Conservation (phyloP, 2,888 invertebrate genomes). For the Crepidodera aurea region DNA sequence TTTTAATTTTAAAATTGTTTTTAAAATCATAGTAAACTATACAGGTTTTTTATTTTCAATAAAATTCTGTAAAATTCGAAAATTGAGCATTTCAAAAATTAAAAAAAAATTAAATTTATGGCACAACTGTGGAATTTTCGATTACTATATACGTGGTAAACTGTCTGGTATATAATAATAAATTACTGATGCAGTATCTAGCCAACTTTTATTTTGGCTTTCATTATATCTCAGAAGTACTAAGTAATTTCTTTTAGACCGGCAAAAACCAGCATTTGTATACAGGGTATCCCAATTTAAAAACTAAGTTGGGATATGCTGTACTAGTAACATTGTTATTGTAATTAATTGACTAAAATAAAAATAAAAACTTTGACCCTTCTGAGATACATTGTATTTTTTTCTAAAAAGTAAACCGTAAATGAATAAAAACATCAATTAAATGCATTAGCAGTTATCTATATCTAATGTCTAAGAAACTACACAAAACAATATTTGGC, state of each 20-base stretch:
- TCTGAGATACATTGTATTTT: neutral
- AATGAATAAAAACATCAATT: slow-evolving; percentile 14
- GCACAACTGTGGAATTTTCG: neutral
- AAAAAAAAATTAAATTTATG: neutral
- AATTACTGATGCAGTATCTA: neutral
- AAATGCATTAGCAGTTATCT: slow-evolving; percentile 25
- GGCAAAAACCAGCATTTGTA: no score
- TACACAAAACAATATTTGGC: slow-evolving; percentile 16
- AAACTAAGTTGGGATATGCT: no score
- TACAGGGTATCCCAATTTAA: no score
- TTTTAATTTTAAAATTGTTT: neutral
- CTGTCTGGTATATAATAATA: neutral
- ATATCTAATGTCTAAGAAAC: slow-evolving; percentile 14
- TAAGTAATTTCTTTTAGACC: no score
- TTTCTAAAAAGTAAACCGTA: neutral
- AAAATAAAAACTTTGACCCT: no score
- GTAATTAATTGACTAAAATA: no score
- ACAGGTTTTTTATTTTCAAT: neutral
- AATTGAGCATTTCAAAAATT: neutral
- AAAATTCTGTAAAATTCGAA: neutral
- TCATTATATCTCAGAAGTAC: neutral
- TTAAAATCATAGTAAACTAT: neutral
- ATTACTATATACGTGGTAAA: neutral
- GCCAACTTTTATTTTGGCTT: neutral
- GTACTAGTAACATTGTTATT: no score